phyloP scores from a whole-genome alignment of 2,113 vertebrate species.

The Scalopus aquaticus region DNA sequence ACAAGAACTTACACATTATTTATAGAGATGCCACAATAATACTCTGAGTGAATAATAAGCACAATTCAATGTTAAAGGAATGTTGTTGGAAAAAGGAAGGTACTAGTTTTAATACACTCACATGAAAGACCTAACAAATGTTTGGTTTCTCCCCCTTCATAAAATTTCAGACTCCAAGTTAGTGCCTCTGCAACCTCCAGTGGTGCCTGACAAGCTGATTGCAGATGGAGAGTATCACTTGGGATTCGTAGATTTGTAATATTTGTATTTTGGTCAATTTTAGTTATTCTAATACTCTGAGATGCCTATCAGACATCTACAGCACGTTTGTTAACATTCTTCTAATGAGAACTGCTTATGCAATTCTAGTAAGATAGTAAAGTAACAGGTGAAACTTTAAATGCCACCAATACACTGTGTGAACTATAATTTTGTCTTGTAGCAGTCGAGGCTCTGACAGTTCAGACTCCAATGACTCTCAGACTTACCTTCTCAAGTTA shows the following conservation, averaged over 20 bases:
- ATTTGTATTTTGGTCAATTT: neutral
- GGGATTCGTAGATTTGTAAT: constrained; percentile 1
- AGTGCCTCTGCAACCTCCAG: neutral
- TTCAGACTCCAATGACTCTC: constrained; percentile 81
- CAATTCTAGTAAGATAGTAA: constrained; percentile 2
- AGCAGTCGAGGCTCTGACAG: constrained; percentile 84
- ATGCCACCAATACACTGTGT: constrained; percentile 22
- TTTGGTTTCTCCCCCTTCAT: neutral
- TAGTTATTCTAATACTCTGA: neutral
- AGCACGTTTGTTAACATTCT: constrained; percentile 30
- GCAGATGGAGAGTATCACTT: neutral
- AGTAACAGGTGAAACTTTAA: constrained; percentile 23
- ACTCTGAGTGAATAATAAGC: neutral
- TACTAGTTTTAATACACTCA: neutral
- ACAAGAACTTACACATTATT: neutral
- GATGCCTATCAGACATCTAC: neutral
- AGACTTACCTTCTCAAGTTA: constrained; percentile 69
- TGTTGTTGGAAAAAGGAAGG: constrained; percentile 12
- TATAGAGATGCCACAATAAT: neutral
- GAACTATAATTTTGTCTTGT: constrained; percentile 68
- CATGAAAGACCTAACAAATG: constrained; percentile 14
- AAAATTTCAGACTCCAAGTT: neutral
- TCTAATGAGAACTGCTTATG: neutral
- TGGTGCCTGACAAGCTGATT: neutral
- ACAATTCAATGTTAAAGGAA: neutral